Evolutionary conservation across 2,113 vertebrate species (phyloP).

Genomic region (Muntiacus muntjak): DNA sequence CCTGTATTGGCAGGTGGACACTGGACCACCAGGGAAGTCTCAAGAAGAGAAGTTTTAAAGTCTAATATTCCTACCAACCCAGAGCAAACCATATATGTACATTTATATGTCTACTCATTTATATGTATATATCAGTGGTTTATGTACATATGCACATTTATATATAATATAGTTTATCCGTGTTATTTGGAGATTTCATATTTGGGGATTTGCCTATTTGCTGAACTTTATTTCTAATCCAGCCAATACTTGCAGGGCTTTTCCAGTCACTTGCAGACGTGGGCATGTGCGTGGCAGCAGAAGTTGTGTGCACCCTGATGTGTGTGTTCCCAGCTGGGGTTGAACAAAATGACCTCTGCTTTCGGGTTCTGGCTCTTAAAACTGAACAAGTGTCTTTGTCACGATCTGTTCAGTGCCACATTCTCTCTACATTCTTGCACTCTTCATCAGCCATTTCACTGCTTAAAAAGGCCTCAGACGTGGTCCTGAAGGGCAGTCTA

Average conservation of each 20-base stretch:
- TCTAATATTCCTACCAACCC: not conserved
- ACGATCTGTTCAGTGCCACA: not conserved
- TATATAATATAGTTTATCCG: no score
- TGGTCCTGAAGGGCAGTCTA: not conserved
- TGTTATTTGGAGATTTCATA: not conserved
- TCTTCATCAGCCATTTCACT: not conserved
- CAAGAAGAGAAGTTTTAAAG: not conserved
- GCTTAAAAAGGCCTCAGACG: not conserved
- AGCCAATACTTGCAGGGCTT: accelerated
- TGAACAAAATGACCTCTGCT: no score
- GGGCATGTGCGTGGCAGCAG: not conserved
- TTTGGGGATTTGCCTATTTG: not conserved
- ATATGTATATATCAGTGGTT: not conserved
- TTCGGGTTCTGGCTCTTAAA: not conserved
- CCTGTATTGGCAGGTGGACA: not conserved
- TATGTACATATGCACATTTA: not conserved
- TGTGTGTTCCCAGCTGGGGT: not conserved
- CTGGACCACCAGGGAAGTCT: not conserved
- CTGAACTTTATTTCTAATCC: not conserved
- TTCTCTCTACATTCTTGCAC: no score
- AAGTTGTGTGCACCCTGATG: not conserved
- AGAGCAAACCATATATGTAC: not conserved
- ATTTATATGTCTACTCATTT: not conserved
- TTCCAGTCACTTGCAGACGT: accelerated
- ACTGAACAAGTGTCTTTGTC: not conserved